Evolutionary conservation across 2,888 invertebrate genomes (phyloP), one percentile per base, ranked within the genome.

Genomic region (Oconnorella tubifera): DNA sequence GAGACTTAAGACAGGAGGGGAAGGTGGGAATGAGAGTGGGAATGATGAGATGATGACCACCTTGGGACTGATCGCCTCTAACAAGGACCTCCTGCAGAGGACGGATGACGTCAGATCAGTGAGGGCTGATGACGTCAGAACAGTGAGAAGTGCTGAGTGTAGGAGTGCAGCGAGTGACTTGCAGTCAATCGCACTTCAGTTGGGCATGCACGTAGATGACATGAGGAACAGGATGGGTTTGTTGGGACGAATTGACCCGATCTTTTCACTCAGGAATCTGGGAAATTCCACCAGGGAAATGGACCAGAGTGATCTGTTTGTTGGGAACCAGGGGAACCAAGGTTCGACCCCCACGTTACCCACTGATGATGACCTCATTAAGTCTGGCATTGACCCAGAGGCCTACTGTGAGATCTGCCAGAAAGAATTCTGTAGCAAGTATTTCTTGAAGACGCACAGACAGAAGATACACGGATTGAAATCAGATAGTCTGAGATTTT

Each of bases 351-450:
- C 14, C 10, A 28, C 32, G 14, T 28, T 33, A 10, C 25, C 28
- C 23, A 19, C 59, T 14, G 33, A 32, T 1, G 59, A 33, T 2
- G 59, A 25, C n/a, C 59, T 58, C 2, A 33, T 33, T 19, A 58
- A 33, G 59, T 58, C 59, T 25, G 59, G 59, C 10, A 58, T 80
- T 70, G 80, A 81, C 64, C 80, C 81, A n/a, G 80, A 80, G 62
- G 80, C 81, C 23, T 81, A 80, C 70, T 82, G 81, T 69, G 79
- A 79, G 68, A 78, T 99, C 72, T 99, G 99, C 83, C 93, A 96
- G 84, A 96, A 96, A 82, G 96, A 98, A 83, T 85, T 99, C 62
- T 97, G 97, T 85, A 96, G 95, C 83, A 97, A 98, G 81, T 96
- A 98, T 81, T 97, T 97, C 80, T 85, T 99, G 66, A 88, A 95